A percentile compares a stretch with the other conserved stretches of the same genome.
Conservation (phyloP, 2,113 vertebrate species). For the Pyrgilauda ruficollis region DNA sequence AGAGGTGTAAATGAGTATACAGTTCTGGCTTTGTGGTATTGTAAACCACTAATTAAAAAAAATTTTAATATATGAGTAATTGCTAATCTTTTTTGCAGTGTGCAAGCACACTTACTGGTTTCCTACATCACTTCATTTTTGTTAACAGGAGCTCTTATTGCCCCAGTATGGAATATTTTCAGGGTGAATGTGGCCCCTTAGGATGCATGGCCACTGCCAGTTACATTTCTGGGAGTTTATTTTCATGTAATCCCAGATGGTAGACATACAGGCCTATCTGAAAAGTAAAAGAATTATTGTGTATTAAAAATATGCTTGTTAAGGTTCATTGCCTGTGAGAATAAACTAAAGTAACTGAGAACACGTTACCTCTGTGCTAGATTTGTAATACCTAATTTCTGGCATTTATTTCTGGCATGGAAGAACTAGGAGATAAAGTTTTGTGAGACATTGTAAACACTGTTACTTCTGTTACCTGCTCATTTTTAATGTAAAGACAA, state of each 20-base stretch:
- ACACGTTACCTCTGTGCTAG: background rate
- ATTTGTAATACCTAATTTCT: background rate
- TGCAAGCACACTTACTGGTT: background rate
- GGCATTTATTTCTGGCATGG: background rate
- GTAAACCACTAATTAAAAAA: background rate
- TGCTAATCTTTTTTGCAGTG: background rate
- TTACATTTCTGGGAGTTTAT: background rate
- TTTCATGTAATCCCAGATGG: background rate
- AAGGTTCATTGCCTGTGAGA: background rate
- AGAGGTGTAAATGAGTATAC: background rate
- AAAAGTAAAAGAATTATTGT: background rate
- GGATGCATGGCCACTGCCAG: background rate
- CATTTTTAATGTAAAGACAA: background rate
- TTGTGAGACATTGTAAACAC: background rate
- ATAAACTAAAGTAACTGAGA: background rate
- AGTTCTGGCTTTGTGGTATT: background rate
- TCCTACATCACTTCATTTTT: background rate
- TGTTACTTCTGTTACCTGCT: background rate
- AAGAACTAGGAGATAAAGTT: background rate
- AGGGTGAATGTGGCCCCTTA: background rate
- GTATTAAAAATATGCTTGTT: background rate
- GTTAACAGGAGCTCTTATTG: background rate
- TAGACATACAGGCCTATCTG: background rate
- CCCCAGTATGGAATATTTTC: background rate
- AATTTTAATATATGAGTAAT: background rate